Evolutionary conservation across 2,113 vertebrate genomes (phyloP).

Genomic region (Toxotes chatareus): DNA sequence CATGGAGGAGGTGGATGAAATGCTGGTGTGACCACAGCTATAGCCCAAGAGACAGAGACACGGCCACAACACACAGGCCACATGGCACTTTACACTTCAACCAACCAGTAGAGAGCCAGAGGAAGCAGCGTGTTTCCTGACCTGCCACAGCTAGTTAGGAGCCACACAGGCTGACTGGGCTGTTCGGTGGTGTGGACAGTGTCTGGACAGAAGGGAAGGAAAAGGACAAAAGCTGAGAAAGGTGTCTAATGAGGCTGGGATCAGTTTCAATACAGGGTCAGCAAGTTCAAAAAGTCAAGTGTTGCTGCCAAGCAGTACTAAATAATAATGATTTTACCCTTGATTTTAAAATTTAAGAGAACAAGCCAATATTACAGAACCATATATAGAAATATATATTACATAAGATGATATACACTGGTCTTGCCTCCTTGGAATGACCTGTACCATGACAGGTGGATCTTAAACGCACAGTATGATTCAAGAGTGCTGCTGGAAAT

Average conservation of each 20-base stretch:
- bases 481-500: conserved; percentile 28
- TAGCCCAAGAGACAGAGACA: conserved; percentile 66
- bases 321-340: background rate
- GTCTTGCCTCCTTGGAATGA: background rate
- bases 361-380: background rate
- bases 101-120: conserved; percentile 59
- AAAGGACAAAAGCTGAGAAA: conserved; percentile 13
- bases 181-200: conserved; percentile 30
- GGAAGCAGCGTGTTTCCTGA: conserved; percentile 64
- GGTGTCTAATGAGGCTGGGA: conserved; percentile 13
- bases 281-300: conserved; percentile 23
- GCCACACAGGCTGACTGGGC: conserved; percentile 44
- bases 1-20: conserved; percentile 61
- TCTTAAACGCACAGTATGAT: background rate
- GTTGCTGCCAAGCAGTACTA: background rate
- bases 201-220: conserved; percentile 31
- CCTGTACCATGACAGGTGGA: conserved; percentile 4
- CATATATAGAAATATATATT: background rate
- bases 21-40: conserved; percentile 62
- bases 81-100: conserved; percentile 67
- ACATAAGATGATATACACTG: background rate
- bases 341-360: background rate
- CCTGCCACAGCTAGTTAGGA: conserved; percentile 63
- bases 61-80: conserved; percentile 72
- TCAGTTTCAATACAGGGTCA: conserved; percentile 1